Evolutionary conservation across 2,113 vertebrate species (phyloP).

Genomic region (Anser cygnoides): DNA sequence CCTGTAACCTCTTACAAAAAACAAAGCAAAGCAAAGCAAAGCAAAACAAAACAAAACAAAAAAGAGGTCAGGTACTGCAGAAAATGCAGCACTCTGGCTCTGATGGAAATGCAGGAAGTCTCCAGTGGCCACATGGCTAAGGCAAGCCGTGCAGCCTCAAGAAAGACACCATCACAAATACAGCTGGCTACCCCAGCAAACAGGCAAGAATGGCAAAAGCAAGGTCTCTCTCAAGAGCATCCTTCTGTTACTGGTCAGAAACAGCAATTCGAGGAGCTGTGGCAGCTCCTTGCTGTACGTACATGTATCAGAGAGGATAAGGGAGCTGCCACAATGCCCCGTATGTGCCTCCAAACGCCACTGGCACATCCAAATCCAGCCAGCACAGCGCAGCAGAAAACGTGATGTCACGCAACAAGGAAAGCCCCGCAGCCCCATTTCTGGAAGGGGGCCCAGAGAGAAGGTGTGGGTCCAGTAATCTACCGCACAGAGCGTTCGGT

Average conservation of each 20-base stretch:
- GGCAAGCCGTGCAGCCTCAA: neutral
- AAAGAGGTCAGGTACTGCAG: no score
- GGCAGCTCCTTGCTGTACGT: neutral
- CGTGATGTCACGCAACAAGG: rapidly evolving
- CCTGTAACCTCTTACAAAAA: neutral
- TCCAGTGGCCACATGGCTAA: neutral
- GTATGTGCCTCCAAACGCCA: neutral
- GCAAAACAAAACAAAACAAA: neutral
- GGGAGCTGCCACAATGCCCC: rapidly evolving
- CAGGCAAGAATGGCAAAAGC: neutral
- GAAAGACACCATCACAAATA: neutral
- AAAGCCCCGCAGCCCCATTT: rapidly evolving
- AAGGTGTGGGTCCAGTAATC: neutral
- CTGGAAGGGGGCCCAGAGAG: neutral
- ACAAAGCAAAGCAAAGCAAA: no score
- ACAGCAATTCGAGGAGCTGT: neutral
- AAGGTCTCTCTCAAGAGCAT: neutral
- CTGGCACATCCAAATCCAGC: neutral
- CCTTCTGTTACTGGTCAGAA: neutral
- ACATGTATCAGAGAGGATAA: rapidly evolving
- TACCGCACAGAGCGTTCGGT: neutral
- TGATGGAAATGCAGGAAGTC: neutral
- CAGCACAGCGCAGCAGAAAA: neutral
- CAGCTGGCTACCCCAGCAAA: neutral
- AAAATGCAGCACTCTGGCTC: neutral